phyloP scores from a whole-genome alignment of 2,888 invertebrate genomes.

The Pammene aurita region DNA sequence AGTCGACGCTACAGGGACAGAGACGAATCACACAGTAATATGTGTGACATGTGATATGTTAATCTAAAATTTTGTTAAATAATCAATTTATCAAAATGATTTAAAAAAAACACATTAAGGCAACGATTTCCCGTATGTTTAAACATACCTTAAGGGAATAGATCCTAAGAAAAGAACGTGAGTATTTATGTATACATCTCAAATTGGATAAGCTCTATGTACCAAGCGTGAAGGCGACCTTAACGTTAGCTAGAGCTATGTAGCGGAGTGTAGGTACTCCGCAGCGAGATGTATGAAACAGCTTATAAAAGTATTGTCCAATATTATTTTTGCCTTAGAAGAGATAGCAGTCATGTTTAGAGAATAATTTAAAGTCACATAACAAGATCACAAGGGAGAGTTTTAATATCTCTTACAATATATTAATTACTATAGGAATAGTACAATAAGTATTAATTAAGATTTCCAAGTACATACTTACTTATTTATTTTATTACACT shows the following conservation, averaged over 20 bases:
- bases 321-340: conserved; percentile 60
- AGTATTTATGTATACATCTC: conserved; percentile 21
- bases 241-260: conserved; percentile 30
- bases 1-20: conserved; percentile 24
- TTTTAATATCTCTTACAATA: conserved; percentile 50
- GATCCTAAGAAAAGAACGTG: conserved; percentile 7
- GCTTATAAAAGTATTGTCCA: conserved; percentile 69
- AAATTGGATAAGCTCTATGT: conserved; percentile 46
- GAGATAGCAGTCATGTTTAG: conserved; percentile 61
- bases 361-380: conserved; percentile 56
- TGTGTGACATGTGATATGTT: conserved; percentile 16
- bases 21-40: conserved; percentile 10
- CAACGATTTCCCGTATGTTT: conserved; percentile 23
- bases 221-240: conserved; percentile 27
- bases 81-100: conserved; percentile 4
- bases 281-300: conserved; percentile 55
- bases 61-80: neutral
- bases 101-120: conserved; percentile 16
- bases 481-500: conserved; percentile 48
- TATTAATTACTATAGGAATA: conserved; percentile 46
- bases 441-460: conserved; percentile 40
- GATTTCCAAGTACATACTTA: conserved; percentile 39
- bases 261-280: conserved; percentile 43
- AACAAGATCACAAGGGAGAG: conserved; percentile 68
- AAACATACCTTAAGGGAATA: conserved; percentile 14